Base-by-base conservation (phyloP, 2,797 vertebrate species). In the Fistularia commersonii region DNA sequence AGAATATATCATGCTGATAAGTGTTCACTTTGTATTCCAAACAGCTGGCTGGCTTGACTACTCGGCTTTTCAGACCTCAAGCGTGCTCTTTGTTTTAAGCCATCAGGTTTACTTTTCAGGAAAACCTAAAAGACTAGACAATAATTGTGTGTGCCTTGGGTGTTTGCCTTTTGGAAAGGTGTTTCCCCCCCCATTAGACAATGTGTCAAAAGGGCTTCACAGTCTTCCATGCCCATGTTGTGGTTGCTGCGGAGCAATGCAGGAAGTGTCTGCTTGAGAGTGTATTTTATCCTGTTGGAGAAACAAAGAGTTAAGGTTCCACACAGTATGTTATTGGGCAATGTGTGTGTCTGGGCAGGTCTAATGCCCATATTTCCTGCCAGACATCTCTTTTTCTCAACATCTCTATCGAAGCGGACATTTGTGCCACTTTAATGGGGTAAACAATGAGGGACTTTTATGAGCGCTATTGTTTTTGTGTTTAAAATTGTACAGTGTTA, bases 161-260 rank as follows among this genome's bases (percentile, higher is more conserved):
- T 44, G 45, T 23, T 49, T 74, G 72, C 79, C 73, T 76, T 45
- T 40, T 56, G 23, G 23, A 23, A 23, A 23, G 23, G 23, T 2
- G 23, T 46, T 15, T 45, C 31, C 43, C 0, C 2, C 5, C 45
- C 43, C 41, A 23, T 45, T 7, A 47, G 47, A 7, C 15, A 8
- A 32, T 43, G 51, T 41, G 51, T 48, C 65, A 49, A 8, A 37
- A 7, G 54, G 39, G 57, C 56, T 64, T 75, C 62, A 57, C 59
- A 71, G 58, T 50, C 62, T 74, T 32, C 61, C 50, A 66, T 79
- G 67, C 57, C 57, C 68, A 62, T 77, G 73, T 77, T 82, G 72
- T 73, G 67, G 81, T 87, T 88, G 79, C 82, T 82, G 74, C 76
- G 84, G 66, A 76, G 61, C 60, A 32, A 59, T 45, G 59, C 57